phyloP scores from a whole-genome alignment of 2,113 vertebrate species.

The Pyxicephalus adspersus region DNA sequence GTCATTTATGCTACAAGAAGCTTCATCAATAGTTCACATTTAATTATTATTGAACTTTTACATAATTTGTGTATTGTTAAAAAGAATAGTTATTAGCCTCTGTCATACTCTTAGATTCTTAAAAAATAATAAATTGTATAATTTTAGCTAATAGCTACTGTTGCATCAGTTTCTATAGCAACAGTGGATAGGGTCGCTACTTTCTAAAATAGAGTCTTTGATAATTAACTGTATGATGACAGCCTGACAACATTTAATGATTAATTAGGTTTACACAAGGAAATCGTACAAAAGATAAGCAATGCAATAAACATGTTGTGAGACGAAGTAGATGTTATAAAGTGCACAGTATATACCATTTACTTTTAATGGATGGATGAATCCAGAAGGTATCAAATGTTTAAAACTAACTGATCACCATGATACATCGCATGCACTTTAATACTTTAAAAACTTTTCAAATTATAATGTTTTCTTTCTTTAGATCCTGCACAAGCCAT shows the following conservation, averaged over 20 bases:
- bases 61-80: constrained; percentile 14
- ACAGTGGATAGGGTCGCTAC: constrained; percentile 70
- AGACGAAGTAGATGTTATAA: not conserved
- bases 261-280: constrained; percentile 71
- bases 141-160: constrained; percentile 69
- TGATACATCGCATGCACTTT: too few species aligned
- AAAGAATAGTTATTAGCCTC: constrained; percentile 63
- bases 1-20: not conserved
- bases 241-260: constrained; percentile 72
- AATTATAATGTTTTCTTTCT: too few species aligned
- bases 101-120: constrained; percentile 61
- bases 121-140: constrained; percentile 65
- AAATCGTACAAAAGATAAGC: constrained; percentile 67
- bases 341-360: not conserved
- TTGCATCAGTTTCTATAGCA: constrained; percentile 76
- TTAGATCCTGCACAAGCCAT: too few species aligned
- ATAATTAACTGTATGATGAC: constrained; percentile 72
- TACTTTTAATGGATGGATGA: not conserved
- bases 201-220: constrained; percentile 67
- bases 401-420: not conserved
- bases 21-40: not conserved
- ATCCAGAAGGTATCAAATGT: too few species aligned
- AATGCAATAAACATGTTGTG: not conserved
- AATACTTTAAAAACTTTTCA: too few species aligned
- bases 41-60: constrained; percentile 2